These are phyloP conservation scores for Tenthredo notha DNA, from an alignment of 2,888 invertebrate species.

Conservation along the genomic window DNA sequence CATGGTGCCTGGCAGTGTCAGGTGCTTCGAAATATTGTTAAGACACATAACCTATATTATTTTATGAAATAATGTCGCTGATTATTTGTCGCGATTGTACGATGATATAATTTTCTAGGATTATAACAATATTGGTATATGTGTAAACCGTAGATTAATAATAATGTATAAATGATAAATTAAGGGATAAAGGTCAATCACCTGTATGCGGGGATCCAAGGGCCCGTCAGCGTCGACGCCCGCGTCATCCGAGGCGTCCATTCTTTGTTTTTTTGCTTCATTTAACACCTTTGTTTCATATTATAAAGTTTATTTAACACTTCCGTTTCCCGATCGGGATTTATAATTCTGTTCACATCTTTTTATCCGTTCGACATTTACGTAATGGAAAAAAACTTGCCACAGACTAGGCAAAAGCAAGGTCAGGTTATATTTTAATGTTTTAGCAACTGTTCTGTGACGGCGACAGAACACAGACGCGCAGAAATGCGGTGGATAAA, in stretches of 20 bases:
- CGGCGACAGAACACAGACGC: neutral
- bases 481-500: conserved; percentile 15
- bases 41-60: conserved; percentile 62
- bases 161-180: neutral
- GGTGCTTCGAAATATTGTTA: conserved; percentile 54
- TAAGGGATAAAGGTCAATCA: conserved; percentile 59
- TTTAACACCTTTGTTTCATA: conserved; percentile 69
- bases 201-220: conserved; percentile 80
- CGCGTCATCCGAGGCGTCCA: conserved; percentile 72
- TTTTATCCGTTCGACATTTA: conserved; percentile 21
- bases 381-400: neutral
- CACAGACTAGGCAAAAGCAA: neutral
- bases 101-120: conserved; percentile 22
- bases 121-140: conserved; percentile 46
- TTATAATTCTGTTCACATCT: neutral
- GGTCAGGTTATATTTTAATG: neutral
- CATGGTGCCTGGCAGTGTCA: conserved; percentile 73
- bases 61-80: neutral
- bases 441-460: neutral
- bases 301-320: conserved; percentile 15
- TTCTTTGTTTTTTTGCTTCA: conserved; percentile 69
- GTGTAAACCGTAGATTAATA: neutral
- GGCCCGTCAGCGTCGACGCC: conserved; percentile 76
- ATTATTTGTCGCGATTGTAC: neutral
- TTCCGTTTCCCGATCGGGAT: no score